phyloP scores from a whole-genome alignment of 2,888 invertebrate genomes.

The Tenthredo mesomela region DNA sequence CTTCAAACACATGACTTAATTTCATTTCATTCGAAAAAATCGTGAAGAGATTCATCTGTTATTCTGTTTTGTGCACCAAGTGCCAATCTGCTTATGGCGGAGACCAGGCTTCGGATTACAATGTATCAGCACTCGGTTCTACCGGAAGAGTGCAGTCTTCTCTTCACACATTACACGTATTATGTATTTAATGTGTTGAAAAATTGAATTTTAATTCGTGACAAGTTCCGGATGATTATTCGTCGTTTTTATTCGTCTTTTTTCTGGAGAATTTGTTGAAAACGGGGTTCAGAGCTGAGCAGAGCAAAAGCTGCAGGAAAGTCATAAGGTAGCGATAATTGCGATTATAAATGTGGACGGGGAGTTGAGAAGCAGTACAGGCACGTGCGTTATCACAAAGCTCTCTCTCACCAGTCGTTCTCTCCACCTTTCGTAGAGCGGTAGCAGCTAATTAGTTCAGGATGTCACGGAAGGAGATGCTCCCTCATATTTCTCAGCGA shows the following conservation, averaged over 20 bases:
- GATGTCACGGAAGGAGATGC: conserved; percentile 38
- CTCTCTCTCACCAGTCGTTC: not conserved
- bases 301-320: not conserved
- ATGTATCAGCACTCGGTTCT: conserved; percentile 29
- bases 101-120: conserved; percentile 38
- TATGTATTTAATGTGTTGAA: not conserved
- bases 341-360: not conserved
- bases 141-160: conserved; percentile 39
- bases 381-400: conserved; percentile 37
- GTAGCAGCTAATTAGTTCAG: conserved; percentile 47
- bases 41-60: not conserved
- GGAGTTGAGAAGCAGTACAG: not conserved
- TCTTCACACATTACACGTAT: not conserved
- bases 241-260: not conserved
- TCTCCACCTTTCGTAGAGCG: not conserved
- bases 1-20: not conserved
- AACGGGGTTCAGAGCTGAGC: not conserved
- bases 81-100: not conserved
- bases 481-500: conserved; percentile 17
- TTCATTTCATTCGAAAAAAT: not conserved
- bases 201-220: not conserved
- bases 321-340: not conserved
- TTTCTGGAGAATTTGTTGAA: not conserved
- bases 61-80: not conserved
- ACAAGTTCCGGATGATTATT: not conserved